phyloP scores from a whole-genome alignment of 2,888 invertebrate species.

The Helleia helle region DNA sequence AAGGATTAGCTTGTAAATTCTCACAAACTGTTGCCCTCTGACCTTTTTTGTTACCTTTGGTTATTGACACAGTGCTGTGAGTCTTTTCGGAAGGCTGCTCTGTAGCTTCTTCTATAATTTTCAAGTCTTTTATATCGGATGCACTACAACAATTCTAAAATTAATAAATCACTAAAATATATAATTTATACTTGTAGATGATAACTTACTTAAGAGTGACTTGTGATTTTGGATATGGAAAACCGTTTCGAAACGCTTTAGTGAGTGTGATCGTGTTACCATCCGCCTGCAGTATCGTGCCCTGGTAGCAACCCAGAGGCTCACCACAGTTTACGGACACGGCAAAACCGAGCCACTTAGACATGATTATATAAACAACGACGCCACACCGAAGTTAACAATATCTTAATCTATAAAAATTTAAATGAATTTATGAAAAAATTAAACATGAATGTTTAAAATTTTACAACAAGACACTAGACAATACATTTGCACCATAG shows the following conservation, averaged over 20 bases:
- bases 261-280: constrained; percentile 81
- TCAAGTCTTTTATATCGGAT: constrained; percentile 82
- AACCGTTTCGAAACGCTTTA: constrained; percentile 89
- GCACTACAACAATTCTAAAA: constrained; percentile 58
- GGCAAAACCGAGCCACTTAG: constrained; percentile 83
- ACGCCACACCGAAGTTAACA: too few relatives aligned
- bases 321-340: constrained; percentile 89
- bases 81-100: constrained; percentile 46
- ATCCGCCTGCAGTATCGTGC: constrained; percentile 82
- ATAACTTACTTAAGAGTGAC: constrained; percentile 67
- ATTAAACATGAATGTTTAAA: too few relatives aligned
- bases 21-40: constrained; percentile 56
- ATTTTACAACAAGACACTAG: too few relatives aligned
- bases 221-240: constrained; percentile 62
- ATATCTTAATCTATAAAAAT: too few relatives aligned
- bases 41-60: constrained; percentile 40
- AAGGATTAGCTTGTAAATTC: constrained; percentile 47
- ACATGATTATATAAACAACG: constrained; percentile 44
- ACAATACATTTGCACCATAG: too few relatives aligned
- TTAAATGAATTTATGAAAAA: too few relatives aligned
- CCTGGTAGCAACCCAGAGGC: constrained; percentile 86
- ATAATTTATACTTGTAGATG: neutral
- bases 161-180: neutral
- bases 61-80: constrained; percentile 54
- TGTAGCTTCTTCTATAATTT: constrained; percentile 80